phyloP scores from a whole-genome alignment of 1,140 invertebrate species.

The Leucophenga varia region DNA sequence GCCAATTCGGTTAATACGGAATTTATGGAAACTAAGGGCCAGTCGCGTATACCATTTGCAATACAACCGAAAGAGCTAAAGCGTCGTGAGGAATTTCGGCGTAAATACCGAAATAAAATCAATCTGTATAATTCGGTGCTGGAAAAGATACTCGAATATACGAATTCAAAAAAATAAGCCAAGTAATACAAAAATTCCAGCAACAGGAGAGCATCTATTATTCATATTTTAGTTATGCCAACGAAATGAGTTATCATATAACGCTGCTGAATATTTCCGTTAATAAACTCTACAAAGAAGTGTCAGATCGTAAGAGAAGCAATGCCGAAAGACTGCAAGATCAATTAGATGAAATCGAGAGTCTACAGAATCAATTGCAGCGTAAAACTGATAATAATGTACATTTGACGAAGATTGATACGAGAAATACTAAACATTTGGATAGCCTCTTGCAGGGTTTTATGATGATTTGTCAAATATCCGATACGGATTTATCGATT shows the following conservation, averaged over 20 bases:
- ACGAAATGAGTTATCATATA: slow-evolving; percentile 22
- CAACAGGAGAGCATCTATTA: slow-evolving; percentile 19
- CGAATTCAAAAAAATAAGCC: slow-evolving; percentile 8
- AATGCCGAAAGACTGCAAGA: slow-evolving; percentile 7
- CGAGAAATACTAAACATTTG: slow-evolving; percentile 6
- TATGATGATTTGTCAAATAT: slow-evolving; percentile 1
- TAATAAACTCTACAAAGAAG: slow-evolving; percentile 13
- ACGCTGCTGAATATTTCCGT: slow-evolving; percentile 15
- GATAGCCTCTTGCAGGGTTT: slow-evolving; percentile 9
- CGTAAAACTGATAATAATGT: slow-evolving; percentile 7
- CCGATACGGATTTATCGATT: slow-evolving; percentile 1
- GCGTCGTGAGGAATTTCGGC: slow-evolving; percentile 12
- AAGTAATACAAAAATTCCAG: slow-evolving; percentile 18
- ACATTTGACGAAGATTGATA: slow-evolving; percentile 2
- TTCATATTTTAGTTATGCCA: slow-evolving; percentile 22
- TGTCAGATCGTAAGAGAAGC: slow-evolving; percentile 6
- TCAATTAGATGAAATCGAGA: slow-evolving; percentile 12
- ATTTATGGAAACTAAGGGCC: slow-evolving; percentile 18
- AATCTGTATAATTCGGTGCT: no score
- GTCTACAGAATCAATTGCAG: slow-evolving; percentile 1
- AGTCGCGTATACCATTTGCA: slow-evolving; percentile 6
- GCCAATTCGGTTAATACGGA: slow-evolving; percentile 5
- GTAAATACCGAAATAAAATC: slow-evolving; percentile 14
- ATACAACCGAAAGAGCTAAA: slow-evolving; percentile 19
- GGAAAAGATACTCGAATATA: slow-evolving; percentile 14